Evolutionary conservation across 2,888 invertebrate species (phyloP), one percentile per base, ranked within the genome.

Genomic region (Lydus trimaculatus): DNA sequence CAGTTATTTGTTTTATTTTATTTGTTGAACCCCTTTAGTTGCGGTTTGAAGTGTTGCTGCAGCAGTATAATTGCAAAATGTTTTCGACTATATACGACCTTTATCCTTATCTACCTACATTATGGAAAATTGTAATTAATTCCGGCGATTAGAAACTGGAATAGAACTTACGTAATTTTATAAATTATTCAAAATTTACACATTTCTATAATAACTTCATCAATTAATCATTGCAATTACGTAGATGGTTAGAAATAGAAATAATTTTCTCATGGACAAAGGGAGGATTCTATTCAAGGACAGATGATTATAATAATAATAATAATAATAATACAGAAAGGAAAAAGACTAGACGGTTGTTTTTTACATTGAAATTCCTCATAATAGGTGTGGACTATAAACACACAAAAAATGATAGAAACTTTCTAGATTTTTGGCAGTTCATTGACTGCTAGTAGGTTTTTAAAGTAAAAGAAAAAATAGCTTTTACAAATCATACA

Each of bases 341-440:
- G 39, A 17, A 48, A 48, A 48, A 9, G 48, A 48, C 48, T 20
- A 48, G 48, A 20, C 20, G 2, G 48, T 48, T 8, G 20, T 20
- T 48, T 20, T 48, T 48, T 13, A 48, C 9, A 8, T 48, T 48
- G 48, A n/a, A 48, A 48, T 48, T 48, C 48, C 48, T 11, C 11
- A 48, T 9, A 20, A 48, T 2, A 20, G 48, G 48, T 48, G 48
- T n/a, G 48, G 48, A 48, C 48, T 9, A 48, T 17, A 43, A 13
- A 43, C n/a, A 20, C 17, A 43, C 2, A 13, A 11, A 36, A 36
- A 48, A 48, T 3, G 9, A 9, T 20, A 0, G 48, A 20, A 15
- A 20, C 48, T 20, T 48, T 48, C 48, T 20, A 48, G 48, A 48
- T 48, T 48, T 48, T 48, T 48, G 48, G 48, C 48, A 20, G 48